A percentile compares a stretch with the other conserved stretches of the same genome.
phyloP scores from a whole-genome alignment of 2,888 invertebrate genomes.

The Horisme vitalbata region DNA sequence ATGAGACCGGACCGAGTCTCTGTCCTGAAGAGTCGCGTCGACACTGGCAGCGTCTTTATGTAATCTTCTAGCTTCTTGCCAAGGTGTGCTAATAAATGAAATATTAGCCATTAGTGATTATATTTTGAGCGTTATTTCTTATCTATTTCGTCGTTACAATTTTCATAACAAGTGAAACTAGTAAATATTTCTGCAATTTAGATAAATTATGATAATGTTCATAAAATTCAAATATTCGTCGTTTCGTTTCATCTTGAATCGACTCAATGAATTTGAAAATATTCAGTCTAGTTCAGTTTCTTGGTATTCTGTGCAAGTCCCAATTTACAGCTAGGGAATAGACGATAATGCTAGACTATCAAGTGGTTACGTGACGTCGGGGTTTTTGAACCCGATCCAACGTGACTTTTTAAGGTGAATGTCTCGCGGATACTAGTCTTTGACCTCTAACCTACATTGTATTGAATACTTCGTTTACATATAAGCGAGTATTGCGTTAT shows the following conservation, averaged over 20 bases:
- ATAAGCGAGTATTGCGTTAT: constrained; percentile 1
- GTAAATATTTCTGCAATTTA: too few relatives aligned
- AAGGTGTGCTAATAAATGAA: constrained; percentile 87
- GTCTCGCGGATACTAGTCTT: constrained; percentile 1
- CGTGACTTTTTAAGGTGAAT: constrained; percentile 17
- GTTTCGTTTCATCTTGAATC: too few relatives aligned
- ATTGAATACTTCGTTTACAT: constrained; percentile 2
- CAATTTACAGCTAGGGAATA: constrained; percentile 14
- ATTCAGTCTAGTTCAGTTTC: constrained; percentile 1
- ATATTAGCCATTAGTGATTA: too few relatives aligned
- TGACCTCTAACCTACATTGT: constrained; percentile 14
- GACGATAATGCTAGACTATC: constrained; percentile 11
- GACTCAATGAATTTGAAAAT: too few relatives aligned
- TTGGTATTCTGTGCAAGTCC: constrained; percentile 10
- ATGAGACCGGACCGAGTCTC: constrained; percentile 97
- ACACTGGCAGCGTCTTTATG: constrained; percentile 92
- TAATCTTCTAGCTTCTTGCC: constrained; percentile 95
- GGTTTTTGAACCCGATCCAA: constrained; percentile 16
- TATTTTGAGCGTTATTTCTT: too few relatives aligned
- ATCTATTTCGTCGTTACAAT: too few relatives aligned
- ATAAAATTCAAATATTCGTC: too few relatives aligned
- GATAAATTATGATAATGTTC: too few relatives aligned
- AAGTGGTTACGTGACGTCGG: constrained; percentile 12
- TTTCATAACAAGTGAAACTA: too few relatives aligned
- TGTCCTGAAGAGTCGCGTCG: constrained; percentile 93